phyloP scores from a whole-genome alignment of 2,888 invertebrate genomes.

The Pardosa pseudoannulata region DNA sequence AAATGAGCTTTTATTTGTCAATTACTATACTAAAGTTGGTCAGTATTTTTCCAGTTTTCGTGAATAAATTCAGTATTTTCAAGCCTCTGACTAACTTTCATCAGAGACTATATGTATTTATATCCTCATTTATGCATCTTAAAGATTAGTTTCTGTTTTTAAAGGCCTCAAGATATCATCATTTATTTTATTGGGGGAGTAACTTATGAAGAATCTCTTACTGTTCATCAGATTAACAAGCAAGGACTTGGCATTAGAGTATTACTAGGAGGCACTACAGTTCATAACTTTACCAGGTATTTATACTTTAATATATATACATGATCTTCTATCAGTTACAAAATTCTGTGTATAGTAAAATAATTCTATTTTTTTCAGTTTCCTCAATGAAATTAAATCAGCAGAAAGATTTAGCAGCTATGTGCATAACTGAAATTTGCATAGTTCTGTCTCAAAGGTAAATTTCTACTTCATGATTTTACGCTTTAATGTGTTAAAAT shows the following conservation, averaged over 20 bases:
- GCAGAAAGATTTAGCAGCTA: conserved; percentile 61
- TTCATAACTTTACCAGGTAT: conserved; percentile 84
- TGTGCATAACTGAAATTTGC: conserved; percentile 13
- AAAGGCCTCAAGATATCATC: conserved; percentile 95
- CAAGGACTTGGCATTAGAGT: conserved; percentile 86
- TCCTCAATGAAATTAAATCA: conserved; percentile 61
- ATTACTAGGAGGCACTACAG: conserved; percentile 91
- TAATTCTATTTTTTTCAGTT: conserved; percentile 37
- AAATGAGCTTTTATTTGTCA: too few species aligned
- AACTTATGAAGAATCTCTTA: conserved; percentile 95
- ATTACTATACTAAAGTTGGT: too few species aligned
- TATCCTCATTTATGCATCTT: too few species aligned
- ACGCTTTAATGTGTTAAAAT: too few species aligned
- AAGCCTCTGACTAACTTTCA: too few species aligned
- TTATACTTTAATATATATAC: neutral
- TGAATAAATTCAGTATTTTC: too few species aligned
- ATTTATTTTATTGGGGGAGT: conserved; percentile 97
- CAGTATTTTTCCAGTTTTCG: too few species aligned
- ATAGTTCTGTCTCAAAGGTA: neutral
- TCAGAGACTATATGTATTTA: too few species aligned
- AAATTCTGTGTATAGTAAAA: too few species aligned
- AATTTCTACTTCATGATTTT: too few species aligned
- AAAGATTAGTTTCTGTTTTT: too few species aligned
- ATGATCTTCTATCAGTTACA: neutral
- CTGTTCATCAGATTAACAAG: conserved; percentile 88